These are phyloP conservation scores for Morone chrysops DNA, from an alignment of 2,113 vertebrate species.

Conservation along the genomic window DNA sequence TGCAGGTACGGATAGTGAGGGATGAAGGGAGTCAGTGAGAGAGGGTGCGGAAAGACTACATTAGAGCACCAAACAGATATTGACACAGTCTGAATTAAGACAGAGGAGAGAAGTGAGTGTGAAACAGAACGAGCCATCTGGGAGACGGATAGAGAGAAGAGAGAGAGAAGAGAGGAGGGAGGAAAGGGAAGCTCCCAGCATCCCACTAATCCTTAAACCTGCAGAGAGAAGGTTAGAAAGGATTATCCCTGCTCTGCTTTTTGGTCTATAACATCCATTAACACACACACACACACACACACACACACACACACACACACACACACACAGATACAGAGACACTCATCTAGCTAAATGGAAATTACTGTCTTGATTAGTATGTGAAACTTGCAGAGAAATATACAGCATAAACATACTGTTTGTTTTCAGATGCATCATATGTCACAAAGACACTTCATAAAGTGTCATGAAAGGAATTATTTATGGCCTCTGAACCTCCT, in stretches of 20 bases:
- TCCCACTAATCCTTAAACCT: conserved; percentile 71
- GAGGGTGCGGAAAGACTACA: background rate
- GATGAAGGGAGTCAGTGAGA: background rate
- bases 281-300: conserved; percentile 25
- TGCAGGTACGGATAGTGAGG: too few relatives aligned
- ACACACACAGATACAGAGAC: conserved; percentile 14
- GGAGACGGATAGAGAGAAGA: conserved; percentile 8
- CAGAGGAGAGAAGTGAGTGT: conserved; percentile 16
- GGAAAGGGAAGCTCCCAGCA: conserved; percentile 52
- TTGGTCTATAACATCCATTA: conserved; percentile 55
- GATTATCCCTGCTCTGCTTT: conserved; percentile 68
- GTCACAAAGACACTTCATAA: background rate
- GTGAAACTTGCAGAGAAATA: conserved; percentile 3
- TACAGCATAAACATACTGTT: background rate
- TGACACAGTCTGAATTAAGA: conserved; percentile 11
- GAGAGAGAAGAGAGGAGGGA: conserved; percentile 35
- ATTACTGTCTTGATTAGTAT: conserved; percentile 23
- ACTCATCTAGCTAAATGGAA: conserved; percentile 22
- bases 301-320: conserved; percentile 30
- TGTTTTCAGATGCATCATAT: background rate
- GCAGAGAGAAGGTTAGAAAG: conserved; percentile 70
- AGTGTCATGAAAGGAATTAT: background rate
- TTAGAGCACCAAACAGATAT: background rate
- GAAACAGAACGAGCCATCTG: conserved; percentile 34
- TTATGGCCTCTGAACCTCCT: background rate